Conservation (phyloP, 2,113 vertebrate genomes). For the Clupea harengus region DNA sequence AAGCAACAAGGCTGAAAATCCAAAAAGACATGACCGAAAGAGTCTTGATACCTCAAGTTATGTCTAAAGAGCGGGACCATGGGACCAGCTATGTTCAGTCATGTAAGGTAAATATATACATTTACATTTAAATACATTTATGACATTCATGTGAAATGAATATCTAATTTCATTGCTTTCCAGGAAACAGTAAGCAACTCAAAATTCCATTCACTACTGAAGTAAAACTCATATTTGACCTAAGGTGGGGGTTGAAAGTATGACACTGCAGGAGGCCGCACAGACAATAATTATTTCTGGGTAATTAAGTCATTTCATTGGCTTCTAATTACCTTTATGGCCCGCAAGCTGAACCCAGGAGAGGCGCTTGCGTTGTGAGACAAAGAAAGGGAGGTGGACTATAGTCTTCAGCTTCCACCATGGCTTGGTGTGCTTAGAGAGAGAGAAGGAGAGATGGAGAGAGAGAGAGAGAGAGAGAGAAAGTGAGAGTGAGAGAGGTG, state of each 20-base stretch:
- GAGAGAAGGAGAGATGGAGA: not conserved
- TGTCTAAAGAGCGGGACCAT: too few species aligned
- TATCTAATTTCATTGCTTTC: not conserved
- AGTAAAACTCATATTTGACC: not conserved
- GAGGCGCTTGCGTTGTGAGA: constrained; percentile 84
- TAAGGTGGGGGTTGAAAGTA: not conserved
- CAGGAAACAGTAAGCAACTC: not conserved
- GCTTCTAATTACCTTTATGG: constrained; percentile 81
- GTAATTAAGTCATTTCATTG: not conserved
- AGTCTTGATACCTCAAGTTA: too few species aligned
- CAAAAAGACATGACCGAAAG: not conserved
- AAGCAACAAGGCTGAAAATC: not conserved
- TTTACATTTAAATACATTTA: not conserved
- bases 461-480: not conserved
- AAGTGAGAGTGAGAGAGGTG: not conserved
- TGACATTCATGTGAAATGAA: not conserved
- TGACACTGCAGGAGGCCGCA: not conserved
- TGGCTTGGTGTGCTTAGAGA: constrained; percentile 74
- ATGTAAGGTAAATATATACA: not conserved
- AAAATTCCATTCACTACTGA: not conserved
- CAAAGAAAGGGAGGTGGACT: constrained; percentile 86
- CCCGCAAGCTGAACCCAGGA: constrained; percentile 95
- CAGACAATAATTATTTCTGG: not conserved
- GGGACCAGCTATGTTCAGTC: too few species aligned
- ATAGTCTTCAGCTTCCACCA: constrained; percentile 95